Evolutionary conservation across 2,113 vertebrate species (phyloP).

Genomic region (Leptobrachium leishanense): DNA sequence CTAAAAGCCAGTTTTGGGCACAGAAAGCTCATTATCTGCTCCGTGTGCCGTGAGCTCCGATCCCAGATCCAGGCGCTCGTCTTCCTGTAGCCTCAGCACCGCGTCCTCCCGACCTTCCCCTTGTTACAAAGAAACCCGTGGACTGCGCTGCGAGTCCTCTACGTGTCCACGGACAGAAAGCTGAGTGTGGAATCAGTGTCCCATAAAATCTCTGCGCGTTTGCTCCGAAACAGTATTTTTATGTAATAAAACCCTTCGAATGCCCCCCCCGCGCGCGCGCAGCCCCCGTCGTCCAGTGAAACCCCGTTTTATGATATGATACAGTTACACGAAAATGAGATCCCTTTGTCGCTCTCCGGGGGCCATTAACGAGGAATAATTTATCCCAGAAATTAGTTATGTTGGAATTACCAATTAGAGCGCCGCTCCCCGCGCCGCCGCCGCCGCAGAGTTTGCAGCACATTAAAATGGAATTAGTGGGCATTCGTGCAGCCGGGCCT

Average conservation of each 20-base stretch:
- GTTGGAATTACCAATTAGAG: conserved; percentile 74
- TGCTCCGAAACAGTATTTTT: neutral
- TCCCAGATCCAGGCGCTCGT: no score
- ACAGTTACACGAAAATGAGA: conserved; percentile 24
- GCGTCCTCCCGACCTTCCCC: neutral
- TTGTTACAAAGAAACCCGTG: neutral
- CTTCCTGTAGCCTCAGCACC: no score
- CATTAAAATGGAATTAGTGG: conserved; percentile 73
- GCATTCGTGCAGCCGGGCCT: conserved; percentile 59
- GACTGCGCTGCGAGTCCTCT: no score
- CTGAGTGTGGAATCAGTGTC: neutral
- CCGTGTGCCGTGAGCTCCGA: no score
- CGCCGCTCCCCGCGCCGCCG: conserved; percentile 56
- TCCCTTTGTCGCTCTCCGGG: conserved; percentile 57
- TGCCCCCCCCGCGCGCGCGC: neutral
- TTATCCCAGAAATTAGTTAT: conserved; percentile 74
- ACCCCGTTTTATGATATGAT: conserved; percentile 40
- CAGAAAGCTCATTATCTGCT: no score
- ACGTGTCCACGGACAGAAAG: neutral
- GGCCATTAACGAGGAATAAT: conserved; percentile 72
- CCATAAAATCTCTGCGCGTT: neutral
- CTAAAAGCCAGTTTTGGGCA: no score
- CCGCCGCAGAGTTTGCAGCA: conserved; percentile 61
- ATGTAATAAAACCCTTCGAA: conserved; percentile 16
- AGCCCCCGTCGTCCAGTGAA: conserved; percentile 37